A percentile compares a stretch with the other conserved stretches of the same genome.
These are phyloP conservation scores for Agrochola macilenta DNA, from an alignment of 2,888 invertebrate genomes.

Conservation along the genomic window DNA sequence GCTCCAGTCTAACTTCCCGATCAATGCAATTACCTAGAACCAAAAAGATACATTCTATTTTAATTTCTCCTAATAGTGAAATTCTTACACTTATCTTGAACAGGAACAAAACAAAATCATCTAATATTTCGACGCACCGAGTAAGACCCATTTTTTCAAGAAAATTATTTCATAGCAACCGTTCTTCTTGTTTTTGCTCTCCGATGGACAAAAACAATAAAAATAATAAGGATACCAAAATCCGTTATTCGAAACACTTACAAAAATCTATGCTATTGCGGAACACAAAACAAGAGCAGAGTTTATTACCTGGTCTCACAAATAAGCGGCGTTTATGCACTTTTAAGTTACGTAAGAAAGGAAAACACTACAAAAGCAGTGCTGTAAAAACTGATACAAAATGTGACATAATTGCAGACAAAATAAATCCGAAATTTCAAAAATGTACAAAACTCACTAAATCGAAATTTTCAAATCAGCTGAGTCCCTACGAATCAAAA, in stretches of 20 bases:
- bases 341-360: conserved; percentile 22
- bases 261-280: neutral
- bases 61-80: conserved; percentile 48
- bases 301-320: conserved; percentile 7
- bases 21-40: conserved; percentile 55
- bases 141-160: neutral
- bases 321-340: conserved; percentile 22
- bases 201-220: conserved; percentile 7
- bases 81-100: conserved; percentile 17
- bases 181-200: neutral
- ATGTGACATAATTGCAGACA: neutral
- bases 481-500: neutral
- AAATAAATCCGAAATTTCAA: neutral
- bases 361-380: conserved; percentile 9
- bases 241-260: neutral
- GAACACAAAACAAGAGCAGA: conserved; percentile 5
- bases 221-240: conserved; percentile 1
- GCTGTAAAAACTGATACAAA: conserved; percentile 14
- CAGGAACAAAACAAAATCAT: conserved; percentile 15
- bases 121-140: neutral
- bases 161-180: neutral
- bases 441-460: neutral
- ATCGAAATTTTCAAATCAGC: conserved; percentile 1
- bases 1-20: conserved; percentile 6
- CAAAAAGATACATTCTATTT: conserved; percentile 68